These are phyloP conservation scores for Archivesica marissinica DNA, from an alignment of 1,140 invertebrate genomes.

Conservation along the genomic window DNA sequence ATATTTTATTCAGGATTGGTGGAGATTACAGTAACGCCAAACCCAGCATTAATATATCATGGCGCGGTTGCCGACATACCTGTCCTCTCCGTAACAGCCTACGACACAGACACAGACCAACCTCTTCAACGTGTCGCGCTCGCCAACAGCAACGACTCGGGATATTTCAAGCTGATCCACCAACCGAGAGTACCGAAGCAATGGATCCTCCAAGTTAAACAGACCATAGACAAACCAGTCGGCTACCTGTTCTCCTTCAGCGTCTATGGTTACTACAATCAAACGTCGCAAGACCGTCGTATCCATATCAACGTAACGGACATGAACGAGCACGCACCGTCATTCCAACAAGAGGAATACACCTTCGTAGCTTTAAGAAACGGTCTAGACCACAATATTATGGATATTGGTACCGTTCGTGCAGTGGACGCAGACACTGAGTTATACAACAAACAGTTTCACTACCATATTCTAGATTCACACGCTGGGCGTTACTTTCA, in stretches of 20 bases:
- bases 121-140: slow-evolving; percentile 5
- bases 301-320: slow-evolving; percentile 51
- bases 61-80: slow-evolving; percentile 5
- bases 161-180: slow-evolving; percentile 41
- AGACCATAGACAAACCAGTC: slow-evolving; percentile 55
- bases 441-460: slow-evolving; percentile 40
- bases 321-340: slow-evolving; percentile 31
- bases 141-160: neutral
- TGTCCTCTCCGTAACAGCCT: slow-evolving; percentile 31
- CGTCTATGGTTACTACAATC: neutral
- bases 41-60: slow-evolving; percentile 25
- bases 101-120: neutral
- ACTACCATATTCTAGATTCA: slow-evolving; percentile 51
- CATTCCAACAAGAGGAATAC: slow-evolving; percentile 40
- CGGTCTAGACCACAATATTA: slow-evolving; percentile 27
- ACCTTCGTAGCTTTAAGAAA: slow-evolving; percentile 47
- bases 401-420: slow-evolving; percentile 36
- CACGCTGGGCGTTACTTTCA: slow-evolving; percentile 1
- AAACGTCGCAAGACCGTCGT: neutral
- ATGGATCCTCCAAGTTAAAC: slow-evolving; percentile 28
- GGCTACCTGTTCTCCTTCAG: slow-evolving; percentile 44
- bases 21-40: neutral
- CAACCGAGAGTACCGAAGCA: slow-evolving; percentile 2
- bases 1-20: slow-evolving; percentile 9
- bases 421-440: slow-evolving; percentile 41